phyloP scores from a whole-genome alignment of 37 sponge, comb jelly and placozoan genomes.

The Eunapius fragilis region DNA sequence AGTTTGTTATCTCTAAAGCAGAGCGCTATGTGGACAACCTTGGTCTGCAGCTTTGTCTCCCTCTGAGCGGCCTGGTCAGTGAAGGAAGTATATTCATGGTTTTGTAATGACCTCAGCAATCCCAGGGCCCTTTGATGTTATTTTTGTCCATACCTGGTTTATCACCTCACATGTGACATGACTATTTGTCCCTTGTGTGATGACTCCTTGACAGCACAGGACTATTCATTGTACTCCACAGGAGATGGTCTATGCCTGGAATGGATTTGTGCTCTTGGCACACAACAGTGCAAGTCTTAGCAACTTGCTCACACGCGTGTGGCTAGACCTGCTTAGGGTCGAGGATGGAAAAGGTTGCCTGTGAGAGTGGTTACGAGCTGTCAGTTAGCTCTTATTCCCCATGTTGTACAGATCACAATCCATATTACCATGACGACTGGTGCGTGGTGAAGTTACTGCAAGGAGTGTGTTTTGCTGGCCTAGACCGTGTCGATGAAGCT shows the following conservation, averaged over 20 bases:
- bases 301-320: slow-evolving; percentile 4
- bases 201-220: background rate
- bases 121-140: background rate
- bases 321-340: slow-evolving; percentile 24
- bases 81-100: background rate
- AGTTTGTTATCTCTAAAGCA: slow-evolving; percentile 64
- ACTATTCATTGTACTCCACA: slow-evolving; percentile 15
- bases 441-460: slow-evolving; percentile 69
- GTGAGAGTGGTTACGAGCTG: background rate
- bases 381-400: background rate
- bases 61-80: slow-evolving; percentile 72
- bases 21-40: slow-evolving; percentile 44
- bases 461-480: slow-evolving; percentile 59
- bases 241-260: slow-evolving; percentile 86
- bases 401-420: slow-evolving; percentile 22
- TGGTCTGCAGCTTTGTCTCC: slow-evolving; percentile 52
- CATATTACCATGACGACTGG: slow-evolving; percentile 50
- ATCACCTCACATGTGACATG: background rate
- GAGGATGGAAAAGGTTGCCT: slow-evolving; percentile 46
- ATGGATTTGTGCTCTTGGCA: slow-evolving; percentile 53
- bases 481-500: slow-evolving; percentile 57
- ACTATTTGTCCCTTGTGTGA: slow-evolving; percentile 2
- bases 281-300: slow-evolving; percentile 34
- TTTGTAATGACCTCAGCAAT: background rate
- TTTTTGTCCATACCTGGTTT: background rate